These are phyloP conservation scores for Pelecanoides urinatrix DNA, from an alignment of 2,113 vertebrate genomes.

Conservation along the genomic window DNA sequence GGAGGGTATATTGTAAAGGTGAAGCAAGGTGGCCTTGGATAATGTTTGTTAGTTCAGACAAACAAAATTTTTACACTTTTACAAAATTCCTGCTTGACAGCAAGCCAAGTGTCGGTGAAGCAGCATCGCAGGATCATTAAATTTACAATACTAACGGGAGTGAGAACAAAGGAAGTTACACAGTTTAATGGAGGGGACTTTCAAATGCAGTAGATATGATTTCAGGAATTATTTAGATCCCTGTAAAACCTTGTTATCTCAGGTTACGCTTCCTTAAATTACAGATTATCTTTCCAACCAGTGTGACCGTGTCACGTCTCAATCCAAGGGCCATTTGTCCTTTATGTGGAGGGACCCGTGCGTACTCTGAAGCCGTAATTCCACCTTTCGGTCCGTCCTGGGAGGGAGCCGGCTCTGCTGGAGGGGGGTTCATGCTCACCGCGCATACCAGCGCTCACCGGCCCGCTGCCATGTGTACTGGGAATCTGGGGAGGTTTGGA, in stretches of 20 bases:
- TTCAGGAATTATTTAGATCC: not conserved
- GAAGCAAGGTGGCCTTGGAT: not conserved
- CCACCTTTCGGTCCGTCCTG: fast-evolving
- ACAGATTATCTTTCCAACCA: not conserved
- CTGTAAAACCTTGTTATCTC: not conserved
- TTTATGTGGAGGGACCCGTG: fast-evolving
- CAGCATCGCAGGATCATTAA: not conserved
- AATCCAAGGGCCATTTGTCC: not conserved
- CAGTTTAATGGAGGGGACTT: not conserved
- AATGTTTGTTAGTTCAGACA: not conserved
- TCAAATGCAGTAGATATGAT: not conserved
- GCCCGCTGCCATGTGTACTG: not conserved
- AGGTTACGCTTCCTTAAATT: not conserved
- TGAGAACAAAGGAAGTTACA: not conserved
- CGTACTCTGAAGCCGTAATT: not conserved
- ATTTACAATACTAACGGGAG: not conserved
- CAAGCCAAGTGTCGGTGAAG: not conserved
- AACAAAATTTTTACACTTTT: not conserved
- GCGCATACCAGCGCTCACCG: not conserved
- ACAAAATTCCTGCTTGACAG: not conserved
- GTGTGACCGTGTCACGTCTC: not conserved
- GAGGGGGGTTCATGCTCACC: not conserved
- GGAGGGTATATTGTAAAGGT: not conserved
- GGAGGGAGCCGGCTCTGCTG: not conserved
- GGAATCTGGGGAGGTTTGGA: not conserved